Base-by-base conservation (phyloP, 1,140 invertebrate species). In the Pogonognathellus flavescens region DNA sequence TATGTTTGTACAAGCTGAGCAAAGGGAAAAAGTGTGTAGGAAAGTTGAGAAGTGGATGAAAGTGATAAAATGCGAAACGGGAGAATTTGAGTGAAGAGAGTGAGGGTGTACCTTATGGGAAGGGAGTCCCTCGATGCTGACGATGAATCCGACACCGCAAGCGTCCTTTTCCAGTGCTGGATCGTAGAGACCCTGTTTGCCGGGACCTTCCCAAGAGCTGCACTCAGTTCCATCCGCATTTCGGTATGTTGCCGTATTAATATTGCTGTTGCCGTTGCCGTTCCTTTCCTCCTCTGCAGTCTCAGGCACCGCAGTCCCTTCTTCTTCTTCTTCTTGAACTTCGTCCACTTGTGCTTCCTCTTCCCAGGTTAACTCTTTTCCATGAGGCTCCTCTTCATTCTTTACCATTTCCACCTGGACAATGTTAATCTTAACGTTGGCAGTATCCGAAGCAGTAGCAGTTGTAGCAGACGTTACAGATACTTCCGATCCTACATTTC, bases 131-230 rank as follows among this genome's bases (percentile, higher is more conserved):
- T 99, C 96, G 91, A 99, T 99, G 90, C 96, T 96, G 89, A 98
- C 98, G 88, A 99, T 97, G 92, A 99, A 99, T 87, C 98, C 98
- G 89, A 99, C 98, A 86, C 98, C 98, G 90, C 98, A 99, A 86
- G 98, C 97, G 90, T 99, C 98, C 90, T 95, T 95, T 92, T 99
- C 98, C 89, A 95, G 94, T 88, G 93, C 93, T 66, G 98, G 97
- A 92, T 98, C 96, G 92, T 99, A 99, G 87, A 99, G 94, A 91
- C 97, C 97, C 92, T 95, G 93, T 88, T 92, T 91, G 62, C 90
- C 89, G 11, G 92, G 93, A 84, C 91, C 91, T 86, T 90, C 90
- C 91, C 91, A 92, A 52, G 86, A 80, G 22, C 62, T 83, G 13
- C 16, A 16, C 41, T 87, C n/a, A 11, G 57, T 1, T 53, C 83